Evolutionary conservation across 2,797 vertebrate genomes (phyloP), one percentile per base, ranked within the genome.

Genomic region (Sciurus carolinensis): DNA sequence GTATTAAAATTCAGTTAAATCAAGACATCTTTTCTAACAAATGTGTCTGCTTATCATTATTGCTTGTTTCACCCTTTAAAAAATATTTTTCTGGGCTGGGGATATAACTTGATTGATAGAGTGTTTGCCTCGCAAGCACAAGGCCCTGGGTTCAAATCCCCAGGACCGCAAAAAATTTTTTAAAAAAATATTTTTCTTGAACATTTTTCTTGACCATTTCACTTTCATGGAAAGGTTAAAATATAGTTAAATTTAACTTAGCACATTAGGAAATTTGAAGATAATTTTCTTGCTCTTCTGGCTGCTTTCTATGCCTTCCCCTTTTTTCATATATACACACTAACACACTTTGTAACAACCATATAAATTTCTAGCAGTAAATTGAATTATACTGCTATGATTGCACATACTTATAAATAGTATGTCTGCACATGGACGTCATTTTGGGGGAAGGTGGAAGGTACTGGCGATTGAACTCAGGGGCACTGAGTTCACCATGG

Each of bases 291-390:
- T 92, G 91, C 86, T 98, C 97, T 98, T 98, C 79, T 79, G 71
- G 93, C 90, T 64, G 20, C 85, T 95, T 97, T 97, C 95, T 91
- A n/a, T 39, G 39, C 44, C 39, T 66, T 59, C 18, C 9, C 12
- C 50, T 39, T 54, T 91, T 98, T 98, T 79, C 98, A 98, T 98
- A 98, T 79, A 62, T 52, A 95, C 75, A 66, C 62, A 87, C 91
- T 96, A 98, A 90, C 90, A 95, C 87, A 98, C 97, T 98, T 97
- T 97, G 95, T 98, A 98, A 98, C 97, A 98, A 98, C 98, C 98
- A 98, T 98, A 98, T 98, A 97, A 92, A 96, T 66, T 44, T 77
- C 94, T 98, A 98, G 98, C 98, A 99, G 98, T 98, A 99, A 98
- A 97, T 92, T 96, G 92, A 96, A 96, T 96, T 97, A 95, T 94